Base-by-base conservation (phyloP, 2,888 invertebrate species). In the Agrotis clavis region DNA sequence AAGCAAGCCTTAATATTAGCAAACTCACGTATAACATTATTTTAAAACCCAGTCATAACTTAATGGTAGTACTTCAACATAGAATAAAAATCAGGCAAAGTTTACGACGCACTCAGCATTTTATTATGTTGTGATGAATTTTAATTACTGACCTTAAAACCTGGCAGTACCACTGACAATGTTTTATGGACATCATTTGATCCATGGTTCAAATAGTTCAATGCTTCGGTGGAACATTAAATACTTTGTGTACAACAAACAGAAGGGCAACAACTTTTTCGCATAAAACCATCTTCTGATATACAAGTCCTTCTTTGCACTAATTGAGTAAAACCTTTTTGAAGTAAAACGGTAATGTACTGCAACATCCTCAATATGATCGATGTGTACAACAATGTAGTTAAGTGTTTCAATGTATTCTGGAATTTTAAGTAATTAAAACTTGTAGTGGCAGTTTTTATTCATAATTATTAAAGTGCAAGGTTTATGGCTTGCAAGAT, bases 371-470 rank as follows among this genome's bases (percentile, higher is more conserved):
- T 68, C 0, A 59, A 62, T 60, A 69, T 76, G 74, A 78, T 77
- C 74, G 77, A 72, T 77, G 69, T 14, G 18, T 21, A 86, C 88
- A 88, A 87, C 88, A 89, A 86, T 87, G 89, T 87, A 81, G 76
- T 79, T 78, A 71, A 88, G 87, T 83, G 87, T 88, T 90, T 86
- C 90, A 91, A 91, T 90, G 90, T 92, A 84, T 91, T 84, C 83
- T 87, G 95, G 94, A 95, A 95, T 96, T 94, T 95, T 92, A 91
- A 94, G 91, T 94, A 93, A 95, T 96, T 95, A 94, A 83, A 92
- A 89, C 90, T 87, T 80, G 89, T 90, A 92, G 93, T 94, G 93
- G 94, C 92, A 94, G 92, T 95, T 95, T 94, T 94, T 94, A 92
- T 92, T 81, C 76, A 91, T 91, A 90, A 89, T 86, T 82, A 82